Evolutionary conservation across 2,888 invertebrate species (phyloP), one percentile per base, ranked within the genome.

Genomic region (Catocala nupta): DNA sequence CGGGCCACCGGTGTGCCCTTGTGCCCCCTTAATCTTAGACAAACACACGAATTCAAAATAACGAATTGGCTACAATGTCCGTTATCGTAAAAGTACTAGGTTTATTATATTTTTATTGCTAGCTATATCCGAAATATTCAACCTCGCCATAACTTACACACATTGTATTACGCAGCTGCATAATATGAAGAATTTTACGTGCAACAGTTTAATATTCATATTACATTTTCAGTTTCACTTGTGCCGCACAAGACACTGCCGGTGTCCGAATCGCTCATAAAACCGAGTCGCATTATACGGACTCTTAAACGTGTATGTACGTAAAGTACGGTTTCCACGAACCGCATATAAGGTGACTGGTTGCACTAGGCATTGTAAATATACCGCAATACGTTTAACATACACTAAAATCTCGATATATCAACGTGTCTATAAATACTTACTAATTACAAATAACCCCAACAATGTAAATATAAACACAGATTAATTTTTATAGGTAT

Each of bases 291-390:
- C 61, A 88, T 92, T 53, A 82, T 92, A 75, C 82, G 92, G 81
- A 91, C 88, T 80, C 88, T 93, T 63, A 89, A 87, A 86, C 87
- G 91, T 90, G 93, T 92, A 92, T 93, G 93, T 93, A 93, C 92
- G 93, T 93, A 91, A 82, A 80, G 77, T 74, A 74, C 68, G 77
- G 59, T 70, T 60, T 62, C 61, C 70, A 60, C 50, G 51, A 55
- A 58, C 45, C 63, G 11, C 68, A 78, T 67, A 39, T 42, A 44
- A 65, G 81, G 80, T 80, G 74, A 55, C 33, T 63, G 78, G 78
- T 78, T 43, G 73, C 80, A 80, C 69, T 51, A 11, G 56, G 49
- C 58, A 65, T 65, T 66, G 58, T 66, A 62, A 16, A 61, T 52
- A 50, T 43, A 12, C 11, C 6, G n/a, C 9, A 48, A 48, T 48